Conservation (phyloP, 2,113 vertebrate genomes). For the Cichladusa arquata region DNA sequence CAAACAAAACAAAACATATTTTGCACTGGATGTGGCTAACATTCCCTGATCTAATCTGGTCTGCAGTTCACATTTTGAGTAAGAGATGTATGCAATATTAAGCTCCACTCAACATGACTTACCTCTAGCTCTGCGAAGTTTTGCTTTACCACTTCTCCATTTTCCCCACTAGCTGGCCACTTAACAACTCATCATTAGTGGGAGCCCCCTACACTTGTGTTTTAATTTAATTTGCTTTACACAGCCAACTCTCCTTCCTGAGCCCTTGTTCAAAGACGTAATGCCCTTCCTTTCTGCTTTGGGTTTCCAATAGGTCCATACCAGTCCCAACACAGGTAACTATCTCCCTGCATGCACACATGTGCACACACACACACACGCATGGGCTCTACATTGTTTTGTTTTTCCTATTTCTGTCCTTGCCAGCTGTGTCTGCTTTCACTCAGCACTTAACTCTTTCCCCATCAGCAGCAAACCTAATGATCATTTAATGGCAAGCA, state of each 20-base stretch:
- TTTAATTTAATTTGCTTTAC: background rate
- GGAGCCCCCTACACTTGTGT: too few relatives aligned
- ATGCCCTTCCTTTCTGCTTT: background rate
- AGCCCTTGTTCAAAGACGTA: background rate
- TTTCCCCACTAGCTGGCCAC: background rate
- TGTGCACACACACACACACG: background rate
- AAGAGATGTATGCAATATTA: background rate
- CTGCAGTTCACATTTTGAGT: background rate
- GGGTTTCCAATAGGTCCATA: background rate
- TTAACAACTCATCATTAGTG: background rate
- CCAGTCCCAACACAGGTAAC: background rate
- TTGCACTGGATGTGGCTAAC: conserved; percentile 20
- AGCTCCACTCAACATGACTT: background rate
- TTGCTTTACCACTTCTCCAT: background rate
- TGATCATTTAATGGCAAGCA: background rate
- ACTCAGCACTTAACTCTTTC: conserved; percentile 33
- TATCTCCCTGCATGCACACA: accelerated
- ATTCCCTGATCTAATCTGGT: conserved; percentile 29
- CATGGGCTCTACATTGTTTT: background rate
- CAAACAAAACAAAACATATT: conserved; percentile 5
- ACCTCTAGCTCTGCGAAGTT: background rate
- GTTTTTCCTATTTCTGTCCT: background rate
- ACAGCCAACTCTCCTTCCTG: background rate
- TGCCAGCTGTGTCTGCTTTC: conserved; percentile 24
- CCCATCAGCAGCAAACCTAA: background rate